Evolutionary conservation across 1,140 invertebrate species (phyloP), one percentile per base, ranked within the genome.

Genomic region (Riptortus pedestris): DNA sequence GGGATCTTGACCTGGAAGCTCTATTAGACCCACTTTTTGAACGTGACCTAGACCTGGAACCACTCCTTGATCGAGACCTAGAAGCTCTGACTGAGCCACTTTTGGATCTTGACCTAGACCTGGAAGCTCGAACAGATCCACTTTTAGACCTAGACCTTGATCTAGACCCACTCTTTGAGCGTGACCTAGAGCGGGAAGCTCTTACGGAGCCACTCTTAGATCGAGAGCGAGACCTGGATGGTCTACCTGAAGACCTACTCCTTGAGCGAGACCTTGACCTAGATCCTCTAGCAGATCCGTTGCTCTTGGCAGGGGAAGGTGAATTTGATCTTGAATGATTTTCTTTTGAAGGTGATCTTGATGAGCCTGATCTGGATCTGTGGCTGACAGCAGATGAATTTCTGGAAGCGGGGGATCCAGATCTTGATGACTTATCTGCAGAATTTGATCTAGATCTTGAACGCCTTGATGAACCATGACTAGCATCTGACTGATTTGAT

Each of bases 71-170:
- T 3, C 64, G 28, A 9, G 64, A 61, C 27, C 45, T 20, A 55
- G 59, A 60, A 4, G 18, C 14, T 31, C 55, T 12, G 22, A 9
- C 47, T 9, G 47, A 14, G n/a, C n/a, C n/a, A n/a, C 28, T 26
- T 9, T 68, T 66, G 12, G 73, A 76, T 43, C 72, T 60, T 26
- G 76, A 76, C 28, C 73, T 62, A n/a, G 73, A 71, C 58, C 67
- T 69, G 0, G 66, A 69, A 3, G 68, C 69, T 43, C 63, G 47
- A 2, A 67, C 45, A 45, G 66, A 67, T 16, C 66, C 64, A 48
- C 57, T 45, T 26, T 31, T 20, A 52, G 67, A 68, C 20, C 65
- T 48, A 33, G 66, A 69, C 22, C 65, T 58, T 0, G 72, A 72
- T 66, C 69, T 70, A 26, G 74, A 75, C 67, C 48, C 66, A 57